Conservation (phyloP, 2,888 invertebrate species). For the Hydrotaea diabolus region DNA sequence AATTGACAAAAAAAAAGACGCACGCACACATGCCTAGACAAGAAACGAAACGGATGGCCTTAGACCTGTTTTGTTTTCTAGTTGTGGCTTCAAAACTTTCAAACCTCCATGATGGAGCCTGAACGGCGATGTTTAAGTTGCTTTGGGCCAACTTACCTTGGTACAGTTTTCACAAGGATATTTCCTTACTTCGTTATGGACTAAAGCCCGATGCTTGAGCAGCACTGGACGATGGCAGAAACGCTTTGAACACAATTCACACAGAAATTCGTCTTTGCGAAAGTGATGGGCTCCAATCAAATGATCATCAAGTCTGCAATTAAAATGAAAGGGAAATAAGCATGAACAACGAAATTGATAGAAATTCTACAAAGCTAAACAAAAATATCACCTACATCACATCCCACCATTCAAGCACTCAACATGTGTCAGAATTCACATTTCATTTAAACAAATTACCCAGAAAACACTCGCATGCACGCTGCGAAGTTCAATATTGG, state of each 20-base stretch:
- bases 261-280: constrained; percentile 89
- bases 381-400: not conserved
- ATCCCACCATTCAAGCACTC: not conserved
- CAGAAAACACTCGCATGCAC: not conserved
- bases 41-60: not conserved
- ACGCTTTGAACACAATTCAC: constrained; percentile 91
- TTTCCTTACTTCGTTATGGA: constrained; percentile 90
- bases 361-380: not conserved
- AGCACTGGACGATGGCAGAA: constrained; percentile 91
- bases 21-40: too few species aligned
- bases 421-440: constrained; percentile 64
- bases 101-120: not conserved
- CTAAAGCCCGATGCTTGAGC: constrained; percentile 90
- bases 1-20: not conserved
- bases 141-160: constrained; percentile 83
- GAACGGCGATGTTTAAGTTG: not conserved
- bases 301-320: constrained; percentile 91
- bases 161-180: constrained; percentile 96
- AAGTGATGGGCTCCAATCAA: constrained; percentile 89
- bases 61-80: not conserved
- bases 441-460: constrained; percentile 49
- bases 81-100: not conserved
- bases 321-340: not conserved
- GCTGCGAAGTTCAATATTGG: constrained; percentile 62
- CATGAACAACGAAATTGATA: constrained; percentile 17